Conservation (phyloP, 2,888 invertebrate genomes). For the Macropis europaea region DNA sequence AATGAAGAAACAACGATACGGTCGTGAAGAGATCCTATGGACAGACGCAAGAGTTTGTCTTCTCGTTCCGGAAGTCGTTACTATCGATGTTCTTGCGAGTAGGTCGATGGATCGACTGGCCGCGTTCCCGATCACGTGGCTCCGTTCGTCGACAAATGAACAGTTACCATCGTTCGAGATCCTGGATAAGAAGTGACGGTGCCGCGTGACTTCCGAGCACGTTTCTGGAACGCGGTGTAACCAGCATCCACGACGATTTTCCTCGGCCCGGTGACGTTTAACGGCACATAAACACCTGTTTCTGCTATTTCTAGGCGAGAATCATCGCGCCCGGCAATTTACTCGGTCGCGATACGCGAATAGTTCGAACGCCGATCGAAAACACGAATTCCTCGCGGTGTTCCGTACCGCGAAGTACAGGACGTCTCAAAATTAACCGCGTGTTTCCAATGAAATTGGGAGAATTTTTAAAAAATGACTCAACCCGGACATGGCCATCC, state of each 20-base stretch:
- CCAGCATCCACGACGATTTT: conserved; percentile 44
- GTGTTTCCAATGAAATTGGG: too few relatives aligned
- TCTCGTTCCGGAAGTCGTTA: conserved; percentile 60
- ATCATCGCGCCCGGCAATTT: conserved; percentile 27
- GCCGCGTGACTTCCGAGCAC: conserved; percentile 37
- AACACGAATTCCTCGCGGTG: conserved; percentile 22
- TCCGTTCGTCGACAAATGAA: conserved; percentile 61
- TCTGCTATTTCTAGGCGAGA: conserved; percentile 37
- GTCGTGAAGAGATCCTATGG: neutral
- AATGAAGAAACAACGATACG: neutral
- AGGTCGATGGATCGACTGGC: conserved; percentile 55
- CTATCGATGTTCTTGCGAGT: conserved; percentile 44
- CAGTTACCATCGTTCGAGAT: conserved; percentile 65
- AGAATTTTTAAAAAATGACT: too few relatives aligned
- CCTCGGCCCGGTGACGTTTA: conserved; percentile 47
- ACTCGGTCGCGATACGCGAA: conserved; percentile 12
- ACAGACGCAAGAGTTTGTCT: conserved; percentile 2
- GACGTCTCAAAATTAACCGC: too few relatives aligned
- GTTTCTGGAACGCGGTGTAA: conserved; percentile 24
- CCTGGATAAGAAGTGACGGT: conserved; percentile 61
- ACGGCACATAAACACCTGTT: conserved; percentile 44
- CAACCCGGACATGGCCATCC: too few relatives aligned
- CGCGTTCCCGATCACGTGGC: conserved; percentile 37
- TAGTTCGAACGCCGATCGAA: conserved; percentile 5
- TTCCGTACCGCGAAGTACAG: too few relatives aligned